A percentile compares a stretch with the other conserved stretches of the same genome.
Conservation (phyloP, 2,888 invertebrate genomes). For the Disparrhopalites patrizii region DNA sequence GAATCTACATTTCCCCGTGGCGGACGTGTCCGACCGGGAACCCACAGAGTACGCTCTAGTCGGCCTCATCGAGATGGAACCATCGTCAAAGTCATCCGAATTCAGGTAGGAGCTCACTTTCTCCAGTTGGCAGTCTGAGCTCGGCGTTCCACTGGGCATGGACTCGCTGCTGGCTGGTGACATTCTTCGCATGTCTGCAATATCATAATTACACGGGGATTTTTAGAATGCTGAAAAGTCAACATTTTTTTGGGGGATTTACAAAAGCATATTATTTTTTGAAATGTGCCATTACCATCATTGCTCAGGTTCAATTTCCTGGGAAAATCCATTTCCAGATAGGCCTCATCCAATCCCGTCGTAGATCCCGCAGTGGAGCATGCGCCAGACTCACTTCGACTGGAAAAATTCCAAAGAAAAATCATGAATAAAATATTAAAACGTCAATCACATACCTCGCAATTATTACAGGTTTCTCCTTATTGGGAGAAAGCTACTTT, state of each 20-base stretch:
- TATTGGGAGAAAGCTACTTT: no score
- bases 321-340: slow-evolving; percentile 47
- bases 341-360: slow-evolving; percentile 44
- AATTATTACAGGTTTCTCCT: no score
- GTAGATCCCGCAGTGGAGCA: slow-evolving; percentile 45
- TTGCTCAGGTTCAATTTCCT: slow-evolving; percentile 46
- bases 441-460: no score
- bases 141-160: slow-evolving; percentile 75
- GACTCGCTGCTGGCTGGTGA: slow-evolving; percentile 69
- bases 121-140: slow-evolving; percentile 75
- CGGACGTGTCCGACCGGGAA: slow-evolving; percentile 62
- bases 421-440: no score
- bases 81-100: slow-evolving; percentile 60
- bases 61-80: slow-evolving; percentile 57
- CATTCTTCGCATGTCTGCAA: slow-evolving; percentile 49
- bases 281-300: slow-evolving; percentile 37
- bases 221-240: background rate
- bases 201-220: slow-evolving; percentile 24
- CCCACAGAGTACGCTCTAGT: slow-evolving; percentile 80
- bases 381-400: slow-evolving; percentile 43
- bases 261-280: no score
- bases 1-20: slow-evolving; percentile 36
- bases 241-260: background rate
- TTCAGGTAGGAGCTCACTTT: slow-evolving; percentile 72
- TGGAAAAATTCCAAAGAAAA: no score